Percentiles rank a stretch among this genome's conserved stretches.
Conservation (phyloP, 2,113 vertebrate species). For the Anoura caudifer region DNA sequence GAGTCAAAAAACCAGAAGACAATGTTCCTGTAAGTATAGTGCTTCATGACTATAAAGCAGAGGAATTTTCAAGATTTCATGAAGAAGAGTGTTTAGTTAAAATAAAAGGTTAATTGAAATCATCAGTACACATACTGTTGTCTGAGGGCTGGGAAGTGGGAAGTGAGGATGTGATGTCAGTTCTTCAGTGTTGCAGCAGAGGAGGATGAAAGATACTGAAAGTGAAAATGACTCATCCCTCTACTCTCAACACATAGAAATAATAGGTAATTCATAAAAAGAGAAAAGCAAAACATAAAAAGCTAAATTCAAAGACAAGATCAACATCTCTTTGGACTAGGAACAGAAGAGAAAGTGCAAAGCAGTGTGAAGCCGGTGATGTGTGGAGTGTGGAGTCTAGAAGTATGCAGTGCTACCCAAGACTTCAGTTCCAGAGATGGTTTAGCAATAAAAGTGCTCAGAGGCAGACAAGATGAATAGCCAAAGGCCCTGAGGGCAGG, state of each 20-base stretch:
- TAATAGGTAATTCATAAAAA: background rate
- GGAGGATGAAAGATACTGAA: background rate
- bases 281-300: background rate
- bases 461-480: background rate
- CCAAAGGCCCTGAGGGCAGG: background rate
- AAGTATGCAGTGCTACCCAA: background rate
- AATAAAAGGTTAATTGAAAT: background rate
- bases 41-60: background rate
- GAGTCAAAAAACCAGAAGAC: background rate
- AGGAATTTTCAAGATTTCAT: background rate
- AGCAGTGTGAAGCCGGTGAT: background rate
- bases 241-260: conserved; percentile 5
- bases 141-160: background rate
- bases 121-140: background rate
- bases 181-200: background rate
- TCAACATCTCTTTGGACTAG: background rate
- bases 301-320: background rate
- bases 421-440: background rate
- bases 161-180: background rate
- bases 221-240: conserved; percentile 6
- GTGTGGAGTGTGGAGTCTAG: background rate
- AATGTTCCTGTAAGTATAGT: background rate
- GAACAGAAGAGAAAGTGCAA: background rate
- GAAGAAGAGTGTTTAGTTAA: background rate
- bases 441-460: background rate